A percentile compares a stretch with the other conserved stretches of the same genome.
Evolutionary conservation across 2,888 invertebrate genomes (phyloP).

Genomic region (Ophion costatus): DNA sequence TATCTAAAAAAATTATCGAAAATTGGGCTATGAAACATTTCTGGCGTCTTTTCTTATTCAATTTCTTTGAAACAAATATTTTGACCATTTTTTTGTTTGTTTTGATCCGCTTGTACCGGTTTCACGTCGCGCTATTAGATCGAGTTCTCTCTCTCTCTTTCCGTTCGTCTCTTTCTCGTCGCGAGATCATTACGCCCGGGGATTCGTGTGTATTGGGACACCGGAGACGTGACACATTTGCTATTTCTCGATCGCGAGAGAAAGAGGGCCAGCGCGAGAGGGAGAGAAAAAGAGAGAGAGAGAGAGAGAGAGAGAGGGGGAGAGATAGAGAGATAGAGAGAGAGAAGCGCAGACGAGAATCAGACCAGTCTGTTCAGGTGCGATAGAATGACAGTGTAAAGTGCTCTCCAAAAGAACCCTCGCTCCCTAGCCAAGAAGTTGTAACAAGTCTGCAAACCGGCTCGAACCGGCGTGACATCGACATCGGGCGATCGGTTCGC

Average conservation of each 20-base stretch:
- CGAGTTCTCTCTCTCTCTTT: slow-evolving; percentile 28
- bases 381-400: slow-evolving; percentile 16
- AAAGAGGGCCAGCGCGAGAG: neutral
- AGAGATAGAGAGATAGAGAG: neutral
- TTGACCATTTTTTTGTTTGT: neutral
- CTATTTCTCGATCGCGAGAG: slow-evolving; percentile 63
- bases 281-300: slow-evolving; percentile 20
- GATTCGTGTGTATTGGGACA: slow-evolving; percentile 22
- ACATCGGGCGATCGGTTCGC: neutral
- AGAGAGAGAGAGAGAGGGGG: slow-evolving; percentile 12
- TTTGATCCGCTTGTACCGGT: slow-evolving; percentile 32
- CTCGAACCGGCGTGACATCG: slow-evolving; percentile 24
- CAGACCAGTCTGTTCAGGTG: slow-evolving; percentile 30
- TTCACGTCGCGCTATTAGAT: slow-evolving; percentile 22
- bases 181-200: slow-evolving; percentile 40
- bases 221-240: slow-evolving; percentile 58
- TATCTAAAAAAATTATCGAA: no score
- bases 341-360: slow-evolving; percentile 6
- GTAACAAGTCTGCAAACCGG: slow-evolving; percentile 24
- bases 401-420: slow-evolving; percentile 35
- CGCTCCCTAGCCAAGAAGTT: slow-evolving; percentile 24
- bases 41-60: neutral
- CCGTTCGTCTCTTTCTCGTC: neutral
- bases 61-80: neutral
- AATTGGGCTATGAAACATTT: no score